Conservation (phyloP, 2,797 vertebrate species). For the Orientallactaga sibirica region DNA sequence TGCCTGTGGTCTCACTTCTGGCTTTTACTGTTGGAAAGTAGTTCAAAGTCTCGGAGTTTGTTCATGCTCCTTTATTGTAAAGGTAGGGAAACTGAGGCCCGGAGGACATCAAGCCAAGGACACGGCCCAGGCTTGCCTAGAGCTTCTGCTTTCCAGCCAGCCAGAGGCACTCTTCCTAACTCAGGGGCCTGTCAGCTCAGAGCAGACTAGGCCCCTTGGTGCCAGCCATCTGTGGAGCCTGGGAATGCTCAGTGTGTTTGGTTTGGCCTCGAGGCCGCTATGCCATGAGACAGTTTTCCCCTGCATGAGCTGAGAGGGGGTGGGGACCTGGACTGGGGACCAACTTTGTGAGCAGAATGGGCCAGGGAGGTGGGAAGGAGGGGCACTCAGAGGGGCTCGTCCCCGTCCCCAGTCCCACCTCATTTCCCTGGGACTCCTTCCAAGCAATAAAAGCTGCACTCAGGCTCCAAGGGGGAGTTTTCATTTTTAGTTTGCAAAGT, state of each 20-base stretch:
- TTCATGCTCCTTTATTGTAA: neutral
- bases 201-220: constrained; percentile 27
- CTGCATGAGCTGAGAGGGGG: constrained; percentile 30
- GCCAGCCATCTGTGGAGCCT: constrained; percentile 61
- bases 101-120: neutral
- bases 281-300: constrained; percentile 73
- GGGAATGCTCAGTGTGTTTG: constrained; percentile 73
- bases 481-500: constrained; percentile 76
- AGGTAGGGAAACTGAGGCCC: constrained; percentile 36
- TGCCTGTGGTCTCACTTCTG: neutral
- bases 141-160: neutral
- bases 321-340: neutral
- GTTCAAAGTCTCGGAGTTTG: neutral
- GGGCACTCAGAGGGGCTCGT: constrained; percentile 34
- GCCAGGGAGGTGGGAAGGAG: neutral
- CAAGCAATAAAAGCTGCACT: constrained; percentile 77
- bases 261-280: constrained; percentile 73
- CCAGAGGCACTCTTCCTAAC: neutral
- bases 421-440: constrained; percentile 77
- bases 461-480: constrained; percentile 46
- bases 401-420: neutral
- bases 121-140: accelerated
- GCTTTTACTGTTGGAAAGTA: neutral
- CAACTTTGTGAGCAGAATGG: constrained; percentile 59
- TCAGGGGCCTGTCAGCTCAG: neutral